Conservation (phyloP, 2,797 vertebrate genomes). For the Xenentodon cancila region DNA sequence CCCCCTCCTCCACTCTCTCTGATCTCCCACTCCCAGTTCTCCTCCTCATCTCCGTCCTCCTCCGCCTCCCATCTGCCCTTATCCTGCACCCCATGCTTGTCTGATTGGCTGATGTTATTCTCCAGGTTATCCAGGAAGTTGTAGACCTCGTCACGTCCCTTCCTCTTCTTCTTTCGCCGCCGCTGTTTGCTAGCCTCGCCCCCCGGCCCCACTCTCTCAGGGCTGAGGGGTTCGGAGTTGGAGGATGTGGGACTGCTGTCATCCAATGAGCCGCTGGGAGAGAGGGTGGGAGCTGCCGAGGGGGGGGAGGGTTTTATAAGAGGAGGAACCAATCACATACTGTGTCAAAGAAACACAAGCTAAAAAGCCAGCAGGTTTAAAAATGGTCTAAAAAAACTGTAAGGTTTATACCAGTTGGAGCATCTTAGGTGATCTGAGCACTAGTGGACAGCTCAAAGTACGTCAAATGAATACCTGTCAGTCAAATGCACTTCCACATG, state of each 20-base stretch:
- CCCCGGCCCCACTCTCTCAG: slow-evolving; percentile 69
- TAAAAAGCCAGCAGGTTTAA: slow-evolving; percentile 63
- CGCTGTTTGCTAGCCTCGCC: slow-evolving; percentile 72
- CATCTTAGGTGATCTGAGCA: not conserved
- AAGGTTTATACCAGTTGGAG: not conserved
- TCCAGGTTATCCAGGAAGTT: slow-evolving; percentile 74
- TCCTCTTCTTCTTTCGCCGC: slow-evolving; percentile 83
- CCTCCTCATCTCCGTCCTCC: slow-evolving; percentile 73
- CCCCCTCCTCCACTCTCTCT: slow-evolving; percentile 82
- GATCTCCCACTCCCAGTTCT: slow-evolving; percentile 82
- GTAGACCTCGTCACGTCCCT: slow-evolving; percentile 76
- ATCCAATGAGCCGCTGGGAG: slow-evolving; percentile 77
- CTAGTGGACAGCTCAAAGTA: slow-evolving; percentile 7
- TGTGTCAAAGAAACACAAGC: slow-evolving; percentile 64
- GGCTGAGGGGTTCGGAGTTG: slow-evolving; percentile 73
- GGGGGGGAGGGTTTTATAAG: slow-evolving; percentile 80
- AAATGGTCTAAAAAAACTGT: not conserved
- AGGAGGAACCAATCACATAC: slow-evolving; percentile 80
- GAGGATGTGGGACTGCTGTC: slow-evolving; percentile 77
- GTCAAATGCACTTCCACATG: not conserved
- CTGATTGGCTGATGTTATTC: slow-evolving; percentile 58
- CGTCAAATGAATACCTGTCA: not conserved
- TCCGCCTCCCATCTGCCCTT: slow-evolving; percentile 46
- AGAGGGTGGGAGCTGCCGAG: slow-evolving; percentile 79
- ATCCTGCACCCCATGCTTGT: slow-evolving; percentile 57